Evolutionary conservation across 2,888 invertebrate species (phyloP).

Genomic region (Matsumyia berberina): DNA sequence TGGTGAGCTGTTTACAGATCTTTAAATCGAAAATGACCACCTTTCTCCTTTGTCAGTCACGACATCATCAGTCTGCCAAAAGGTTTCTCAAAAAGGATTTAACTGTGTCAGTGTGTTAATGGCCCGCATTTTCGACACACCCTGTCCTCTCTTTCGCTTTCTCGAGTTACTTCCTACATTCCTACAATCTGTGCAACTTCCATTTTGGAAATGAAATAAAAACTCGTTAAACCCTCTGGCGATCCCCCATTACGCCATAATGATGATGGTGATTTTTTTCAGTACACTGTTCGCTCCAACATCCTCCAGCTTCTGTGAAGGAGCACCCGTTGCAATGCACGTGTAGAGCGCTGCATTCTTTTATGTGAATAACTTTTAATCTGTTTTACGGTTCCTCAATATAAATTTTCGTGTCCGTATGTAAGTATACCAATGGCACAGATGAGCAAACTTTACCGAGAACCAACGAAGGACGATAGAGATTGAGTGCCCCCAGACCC

Average conservation of each 20-base stretch:
- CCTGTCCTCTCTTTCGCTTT: too few relatives aligned
- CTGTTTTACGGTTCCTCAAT: conserved; percentile 51
- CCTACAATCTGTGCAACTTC: conserved; percentile 8
- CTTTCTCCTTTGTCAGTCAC: too few relatives aligned
- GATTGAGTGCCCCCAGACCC: conserved; percentile 35
- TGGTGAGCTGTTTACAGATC: too few relatives aligned
- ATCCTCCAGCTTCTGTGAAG: too few relatives aligned
- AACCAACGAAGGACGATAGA: conserved; percentile 43
- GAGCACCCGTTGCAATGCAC: conserved; percentile 33
- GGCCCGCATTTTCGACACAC: too few relatives aligned
- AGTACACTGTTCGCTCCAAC: conserved; percentile 22
- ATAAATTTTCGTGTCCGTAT: conserved; percentile 57
- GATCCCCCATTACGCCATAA: conserved; percentile 22
- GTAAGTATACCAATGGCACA: conserved; percentile 31
- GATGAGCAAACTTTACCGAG: conserved; percentile 53
- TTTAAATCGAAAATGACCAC: too few relatives aligned
- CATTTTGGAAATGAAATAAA: conserved; percentile 24
- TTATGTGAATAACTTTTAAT: conserved; percentile 66
- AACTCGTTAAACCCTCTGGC: conserved; percentile 28
- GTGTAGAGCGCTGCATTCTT: conserved; percentile 45
- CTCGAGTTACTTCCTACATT: too few relatives aligned
- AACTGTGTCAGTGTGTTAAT: too few relatives aligned
- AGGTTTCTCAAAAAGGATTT: too few relatives aligned
- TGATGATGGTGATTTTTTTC: conserved; percentile 37
- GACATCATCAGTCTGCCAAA: too few relatives aligned